Base-by-base conservation (phyloP, 2,113 vertebrate species). In the Chloebia gouldiae region DNA sequence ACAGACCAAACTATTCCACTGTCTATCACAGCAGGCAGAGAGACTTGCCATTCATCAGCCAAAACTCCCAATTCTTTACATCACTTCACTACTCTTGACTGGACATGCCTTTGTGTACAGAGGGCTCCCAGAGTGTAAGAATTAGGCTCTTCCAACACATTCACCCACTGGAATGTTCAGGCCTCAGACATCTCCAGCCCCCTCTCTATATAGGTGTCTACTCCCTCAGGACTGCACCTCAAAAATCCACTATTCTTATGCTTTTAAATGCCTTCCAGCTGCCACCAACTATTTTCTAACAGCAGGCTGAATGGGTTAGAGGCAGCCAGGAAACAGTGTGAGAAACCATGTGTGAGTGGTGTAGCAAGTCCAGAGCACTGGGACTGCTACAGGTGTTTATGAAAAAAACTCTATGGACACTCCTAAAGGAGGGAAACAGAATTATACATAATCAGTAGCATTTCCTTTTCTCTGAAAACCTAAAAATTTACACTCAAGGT, bases 61-160 rank as follows among this genome's bases (percentile, higher is more conserved):
- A 90, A 76, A 90, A 92, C 73, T 95, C 81, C 37, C 70, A 37
- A 11, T 79, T 69, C 61, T 88, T 95, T 76, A 59, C 84, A 69
- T 95, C 66, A 82, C n/a, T 61, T 92, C 40, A 21, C 13, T 53
- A 7, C 53, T 81, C 77, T n/a, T 72, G 40, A 73, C 68, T n/a
- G 47, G 60, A 87, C 61, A 56, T 5, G 22, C 50, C 63, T 79
- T 69, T 63, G 33, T 66, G 25, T 20, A 81, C 13, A 54, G 49
- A 63, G 39, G 15, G 60, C 50, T 85, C 44, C 61, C 81, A 47
- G 42, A 47, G 42, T 22, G 28, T 20, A 65, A 65, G 75, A 37
- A 60, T 45, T 8, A 27, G 8, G 33, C 23, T 80, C 37, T 49
- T 57, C 45, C 90, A 77, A 53, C 44, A 59, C 15, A 37, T 28